Evolutionary conservation across 2,113 vertebrate genomes (phyloP).

Genomic region (Malurus cyaneus): DNA sequence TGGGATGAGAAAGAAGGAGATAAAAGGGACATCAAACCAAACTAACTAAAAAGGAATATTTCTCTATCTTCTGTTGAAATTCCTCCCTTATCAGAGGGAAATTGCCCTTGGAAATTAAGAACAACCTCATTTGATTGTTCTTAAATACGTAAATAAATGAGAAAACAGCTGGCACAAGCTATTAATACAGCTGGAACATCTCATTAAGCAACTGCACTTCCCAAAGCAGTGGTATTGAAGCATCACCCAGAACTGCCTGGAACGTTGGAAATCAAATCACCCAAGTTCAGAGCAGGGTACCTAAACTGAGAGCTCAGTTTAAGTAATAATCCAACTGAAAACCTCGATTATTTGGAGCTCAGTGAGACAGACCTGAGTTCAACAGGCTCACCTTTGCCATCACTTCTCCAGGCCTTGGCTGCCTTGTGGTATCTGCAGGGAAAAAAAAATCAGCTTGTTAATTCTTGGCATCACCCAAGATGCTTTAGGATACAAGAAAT

Average conservation of each 20-base stretch:
- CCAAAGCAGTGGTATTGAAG: background rate
- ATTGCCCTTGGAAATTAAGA: background rate
- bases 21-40: background rate
- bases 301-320: background rate
- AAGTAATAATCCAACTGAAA: background rate
- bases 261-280: background rate
- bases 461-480: background rate
- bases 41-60: background rate
- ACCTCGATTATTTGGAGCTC: background rate
- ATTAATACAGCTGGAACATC: background rate
- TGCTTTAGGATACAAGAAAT: background rate
- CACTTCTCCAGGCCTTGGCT: slow-evolving; percentile 87
- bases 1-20: background rate
- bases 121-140: background rate
- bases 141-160: background rate
- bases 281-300: fast-evolving
- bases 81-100: background rate
- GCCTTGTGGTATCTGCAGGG: slow-evolving; percentile 89
- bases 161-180: background rate
- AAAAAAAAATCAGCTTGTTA: background rate
- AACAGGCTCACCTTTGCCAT: slow-evolving; percentile 86
- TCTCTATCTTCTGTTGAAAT: background rate
- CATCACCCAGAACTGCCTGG: background rate
- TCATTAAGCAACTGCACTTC: background rate
- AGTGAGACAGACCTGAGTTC: background rate